phyloP scores from a whole-genome alignment of 2,888 invertebrate species.

The Chymomyza fuscimana region DNA sequence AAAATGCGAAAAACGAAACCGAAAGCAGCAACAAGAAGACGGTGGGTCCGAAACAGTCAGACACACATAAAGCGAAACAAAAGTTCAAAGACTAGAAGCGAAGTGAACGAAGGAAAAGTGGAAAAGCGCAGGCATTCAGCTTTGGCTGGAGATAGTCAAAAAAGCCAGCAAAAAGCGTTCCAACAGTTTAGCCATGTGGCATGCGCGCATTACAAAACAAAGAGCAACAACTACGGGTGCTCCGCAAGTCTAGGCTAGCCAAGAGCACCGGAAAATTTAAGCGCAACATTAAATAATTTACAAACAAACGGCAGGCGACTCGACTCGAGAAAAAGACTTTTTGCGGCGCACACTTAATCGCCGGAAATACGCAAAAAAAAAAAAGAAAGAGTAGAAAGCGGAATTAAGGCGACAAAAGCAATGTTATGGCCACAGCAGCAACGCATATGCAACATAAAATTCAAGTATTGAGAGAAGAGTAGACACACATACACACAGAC shows the following conservation, averaged over 20 bases:
- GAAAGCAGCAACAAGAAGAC: constrained; percentile 49
- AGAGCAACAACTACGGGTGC: background rate
- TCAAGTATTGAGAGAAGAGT: too few relatives aligned
- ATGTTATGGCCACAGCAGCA: constrained; percentile 19
- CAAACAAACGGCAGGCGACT: constrained; percentile 57
- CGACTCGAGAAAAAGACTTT: background rate
- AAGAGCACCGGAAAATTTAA: constrained; percentile 71
- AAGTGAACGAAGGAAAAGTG: background rate
- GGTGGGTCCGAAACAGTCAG: constrained; percentile 29
- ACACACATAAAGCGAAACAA: constrained; percentile 47
- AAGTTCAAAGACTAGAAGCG: constrained; percentile 58
- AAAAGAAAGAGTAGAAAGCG: constrained; percentile 15
- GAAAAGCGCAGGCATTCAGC: background rate
- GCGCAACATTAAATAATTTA: constrained; percentile 75
- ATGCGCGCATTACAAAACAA: constrained; percentile 17
- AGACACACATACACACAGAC: background rate
- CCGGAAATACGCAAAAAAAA: constrained; percentile 58
- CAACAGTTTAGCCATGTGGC: constrained; percentile 6
- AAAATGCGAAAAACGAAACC: constrained; percentile 57
- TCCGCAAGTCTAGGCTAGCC: background rate
- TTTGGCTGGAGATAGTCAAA: background rate
- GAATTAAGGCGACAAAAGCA: constrained; percentile 21
- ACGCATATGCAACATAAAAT: background rate
- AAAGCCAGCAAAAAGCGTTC: constrained; percentile 27
- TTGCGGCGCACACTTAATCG: constrained; percentile 56